Base-by-base conservation (phyloP, 2,113 vertebrate genomes). In the Meles meles region DNA sequence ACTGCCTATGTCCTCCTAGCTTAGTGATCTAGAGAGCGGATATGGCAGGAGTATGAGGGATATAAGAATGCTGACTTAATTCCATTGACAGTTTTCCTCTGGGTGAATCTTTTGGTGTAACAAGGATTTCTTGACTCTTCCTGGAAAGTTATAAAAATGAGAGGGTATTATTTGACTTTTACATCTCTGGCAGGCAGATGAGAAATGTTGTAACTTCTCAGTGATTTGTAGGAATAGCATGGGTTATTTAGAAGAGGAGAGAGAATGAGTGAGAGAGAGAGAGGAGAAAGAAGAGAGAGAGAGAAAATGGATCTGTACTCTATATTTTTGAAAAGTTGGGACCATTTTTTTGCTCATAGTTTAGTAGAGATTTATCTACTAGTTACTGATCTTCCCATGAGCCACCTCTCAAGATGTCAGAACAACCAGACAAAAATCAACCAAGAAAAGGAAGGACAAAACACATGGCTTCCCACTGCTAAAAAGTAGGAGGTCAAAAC, bases 371-470 rank as follows among this genome's bases (percentile, higher is more conserved):
- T 79, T 91, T 29, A 39, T 55, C 6, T 79, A 31, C 17, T 74
- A 11, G 5, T 92, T 96, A 79, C 27, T 72, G n/a, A 89, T 71
- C 6, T 29, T 81, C 27, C 59, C 34, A 31, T 65, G 59, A 77
- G 10, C 23, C 17, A 42, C 42, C 69, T 85, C 37, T 86, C 89
- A 13, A 82, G 29, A 93, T 89, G 31, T 55, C 21, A 86, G 29
- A 80, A 85, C 49, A 93, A 84, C 52, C 15, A 93, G 31, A 18
- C 31, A 81, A 93, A 96, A 94, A 57, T 39, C 3, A 2, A 77
- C n/a, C 27, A 89, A 67, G 97, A 96, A 96, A 98, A 95, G 82
- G 93, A 97, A 88, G 97, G n/a, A 90, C 88, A 76, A 69, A 86
- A 29, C 67, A 72, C 10, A 55, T 31, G 5, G 12, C 8, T 52